Conservation (phyloP, 2,797 vertebrate species). For the Macrochelys suwanniensis region DNA sequence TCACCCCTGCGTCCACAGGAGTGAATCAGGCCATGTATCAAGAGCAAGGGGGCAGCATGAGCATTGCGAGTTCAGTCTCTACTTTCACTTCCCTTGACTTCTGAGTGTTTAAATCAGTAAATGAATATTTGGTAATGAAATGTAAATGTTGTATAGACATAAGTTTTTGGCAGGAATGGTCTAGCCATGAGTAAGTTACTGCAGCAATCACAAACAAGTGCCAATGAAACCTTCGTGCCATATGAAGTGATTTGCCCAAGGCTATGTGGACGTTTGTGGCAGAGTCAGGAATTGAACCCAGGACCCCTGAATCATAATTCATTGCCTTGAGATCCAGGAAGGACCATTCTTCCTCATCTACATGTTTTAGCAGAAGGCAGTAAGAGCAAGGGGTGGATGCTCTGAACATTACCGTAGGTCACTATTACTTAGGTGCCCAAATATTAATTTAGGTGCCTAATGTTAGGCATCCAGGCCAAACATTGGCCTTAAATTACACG, state of each 20-base stretch:
- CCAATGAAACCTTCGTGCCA: background rate
- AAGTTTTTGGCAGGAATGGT: background rate
- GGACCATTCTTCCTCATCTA: background rate
- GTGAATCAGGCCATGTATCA: too few species aligned
- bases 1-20: too few species aligned
- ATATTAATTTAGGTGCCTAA: background rate
- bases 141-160: background rate
- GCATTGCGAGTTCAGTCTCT: background rate
- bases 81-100: background rate
- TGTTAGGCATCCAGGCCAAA: background rate
- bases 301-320: too few species aligned
- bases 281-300: too few species aligned
- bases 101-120: background rate
- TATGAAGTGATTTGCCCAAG: too few species aligned
- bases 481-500: background rate
- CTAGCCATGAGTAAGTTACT: background rate
- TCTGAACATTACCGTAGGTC: background rate
- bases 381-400: background rate
- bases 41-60: too few species aligned
- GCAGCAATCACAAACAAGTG: background rate
- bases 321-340: background rate
- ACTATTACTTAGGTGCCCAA: background rate
- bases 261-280: too few species aligned
- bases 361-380: fast-evolving
- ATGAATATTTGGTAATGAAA: background rate